These are phyloP conservation scores for Pseudomyrmex pallidus DNA, from an alignment of 1,140 invertebrate species.

Conservation along the genomic window DNA sequence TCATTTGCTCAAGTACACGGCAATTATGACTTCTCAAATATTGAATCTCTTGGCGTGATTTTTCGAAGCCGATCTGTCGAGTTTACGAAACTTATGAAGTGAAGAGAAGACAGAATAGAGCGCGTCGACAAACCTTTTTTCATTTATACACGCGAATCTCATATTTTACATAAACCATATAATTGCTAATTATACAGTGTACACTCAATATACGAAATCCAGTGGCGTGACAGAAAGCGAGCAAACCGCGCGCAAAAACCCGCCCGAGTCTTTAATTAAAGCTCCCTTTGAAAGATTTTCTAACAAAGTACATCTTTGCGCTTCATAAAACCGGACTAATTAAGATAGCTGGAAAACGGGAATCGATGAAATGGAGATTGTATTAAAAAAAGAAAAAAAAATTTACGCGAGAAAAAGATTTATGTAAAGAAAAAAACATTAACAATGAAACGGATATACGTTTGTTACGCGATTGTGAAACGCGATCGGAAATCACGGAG, in stretches of 20 bases:
- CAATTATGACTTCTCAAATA: background rate
- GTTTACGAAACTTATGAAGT: background rate
- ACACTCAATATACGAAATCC: background rate
- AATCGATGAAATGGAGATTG: constrained; percentile 4
- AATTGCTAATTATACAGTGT: constrained; percentile 32
- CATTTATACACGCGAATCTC: background rate
- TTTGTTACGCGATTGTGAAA: background rate
- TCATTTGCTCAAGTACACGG: background rate
- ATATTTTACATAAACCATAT: background rate
- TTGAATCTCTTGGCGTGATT: background rate
- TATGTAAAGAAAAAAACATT: too few species aligned
- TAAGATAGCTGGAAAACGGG: background rate
- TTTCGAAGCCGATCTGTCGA: background rate
- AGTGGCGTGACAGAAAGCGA: constrained; percentile 3
- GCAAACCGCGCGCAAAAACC: constrained; percentile 8
- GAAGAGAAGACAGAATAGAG: background rate
- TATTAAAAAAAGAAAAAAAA: background rate
- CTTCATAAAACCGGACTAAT: constrained; percentile 37
- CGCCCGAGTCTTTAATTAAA: constrained; percentile 44
- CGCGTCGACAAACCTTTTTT: background rate
- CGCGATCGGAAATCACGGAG: background rate
- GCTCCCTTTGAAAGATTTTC: constrained; percentile 26
- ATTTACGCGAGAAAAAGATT: too few species aligned
- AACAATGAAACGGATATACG: background rate
- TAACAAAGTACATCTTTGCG: constrained; percentile 31